These are phyloP conservation scores for Equus quagga DNA, from an alignment of 2,113 vertebrate genomes.

Conservation along the genomic window DNA sequence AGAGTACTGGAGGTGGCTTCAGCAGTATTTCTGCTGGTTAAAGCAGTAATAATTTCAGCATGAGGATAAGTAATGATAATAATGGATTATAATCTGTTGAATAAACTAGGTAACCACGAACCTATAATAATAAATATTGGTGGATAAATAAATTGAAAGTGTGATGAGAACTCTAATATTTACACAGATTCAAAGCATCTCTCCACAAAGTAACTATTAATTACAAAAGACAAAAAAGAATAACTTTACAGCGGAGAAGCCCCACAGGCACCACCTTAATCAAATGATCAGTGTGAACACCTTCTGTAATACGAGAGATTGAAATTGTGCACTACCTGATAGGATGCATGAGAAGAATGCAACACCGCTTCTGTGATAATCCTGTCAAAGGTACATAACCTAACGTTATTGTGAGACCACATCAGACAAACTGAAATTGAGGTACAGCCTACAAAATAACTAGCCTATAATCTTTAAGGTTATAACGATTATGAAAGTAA, in stretches of 20 bases:
- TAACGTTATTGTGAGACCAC: not conserved
- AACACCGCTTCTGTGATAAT: not conserved
- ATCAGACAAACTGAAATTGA: not conserved
- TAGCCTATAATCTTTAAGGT: not conserved
- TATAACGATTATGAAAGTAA: not conserved
- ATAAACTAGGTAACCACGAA: not conserved
- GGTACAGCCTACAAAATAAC: not conserved
- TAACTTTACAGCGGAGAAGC: not conserved
- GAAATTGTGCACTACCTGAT: not conserved
- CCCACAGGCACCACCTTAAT: not conserved
- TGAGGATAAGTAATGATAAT: not conserved
- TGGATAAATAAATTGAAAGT: not conserved
- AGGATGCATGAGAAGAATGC: not conserved
- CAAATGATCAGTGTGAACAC: not conserved
- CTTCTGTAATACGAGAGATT: not conserved
- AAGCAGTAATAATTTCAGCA: not conserved
- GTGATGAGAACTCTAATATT: not conserved
- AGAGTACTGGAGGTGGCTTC: not conserved
- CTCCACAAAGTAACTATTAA: not conserved
- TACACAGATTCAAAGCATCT: not conserved
- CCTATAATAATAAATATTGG: slow-evolving; percentile 3
- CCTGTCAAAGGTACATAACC: not conserved
- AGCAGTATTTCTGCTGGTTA: not conserved
- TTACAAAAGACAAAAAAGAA: not conserved
- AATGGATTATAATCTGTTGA: not conserved